These are phyloP conservation scores for Oncorhynchus tshawytscha DNA, from an alignment of 2,113 vertebrate species.

Conservation along the genomic window DNA sequence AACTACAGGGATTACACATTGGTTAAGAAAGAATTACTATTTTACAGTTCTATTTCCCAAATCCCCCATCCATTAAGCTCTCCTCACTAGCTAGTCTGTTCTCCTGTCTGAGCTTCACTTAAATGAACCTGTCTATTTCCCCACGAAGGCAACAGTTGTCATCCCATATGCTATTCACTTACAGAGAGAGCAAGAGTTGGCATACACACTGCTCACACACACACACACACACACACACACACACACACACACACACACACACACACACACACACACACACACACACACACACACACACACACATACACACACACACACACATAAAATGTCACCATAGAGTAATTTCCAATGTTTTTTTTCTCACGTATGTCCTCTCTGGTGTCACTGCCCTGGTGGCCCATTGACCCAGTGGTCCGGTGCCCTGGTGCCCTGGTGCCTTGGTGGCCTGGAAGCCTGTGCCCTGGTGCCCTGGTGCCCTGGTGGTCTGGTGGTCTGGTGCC, in stretches of 20 bases:
- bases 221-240: slow-evolving; percentile 1
- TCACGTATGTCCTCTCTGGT: no score
- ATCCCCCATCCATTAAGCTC: background rate
- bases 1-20: no score
- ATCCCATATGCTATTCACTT: background rate
- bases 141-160: slow-evolving; percentile 1
- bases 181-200: background rate
- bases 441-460: rapidly evolving
- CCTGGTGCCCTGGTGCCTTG: no score
- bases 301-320: no score
- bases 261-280: background rate
- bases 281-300: no score
- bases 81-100: background rate
- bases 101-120: background rate
- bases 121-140: background rate
- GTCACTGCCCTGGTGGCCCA: no score
- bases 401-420: no score
- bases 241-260: background rate
- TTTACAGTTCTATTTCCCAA: background rate
- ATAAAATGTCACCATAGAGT: background rate
- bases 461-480: rapidly evolving
- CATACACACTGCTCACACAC: background rate
- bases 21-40: no score
- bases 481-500: rapidly evolving
- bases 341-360: no score